Conservation (phyloP, 2,797 vertebrate species). For the Tapirus indicus region DNA sequence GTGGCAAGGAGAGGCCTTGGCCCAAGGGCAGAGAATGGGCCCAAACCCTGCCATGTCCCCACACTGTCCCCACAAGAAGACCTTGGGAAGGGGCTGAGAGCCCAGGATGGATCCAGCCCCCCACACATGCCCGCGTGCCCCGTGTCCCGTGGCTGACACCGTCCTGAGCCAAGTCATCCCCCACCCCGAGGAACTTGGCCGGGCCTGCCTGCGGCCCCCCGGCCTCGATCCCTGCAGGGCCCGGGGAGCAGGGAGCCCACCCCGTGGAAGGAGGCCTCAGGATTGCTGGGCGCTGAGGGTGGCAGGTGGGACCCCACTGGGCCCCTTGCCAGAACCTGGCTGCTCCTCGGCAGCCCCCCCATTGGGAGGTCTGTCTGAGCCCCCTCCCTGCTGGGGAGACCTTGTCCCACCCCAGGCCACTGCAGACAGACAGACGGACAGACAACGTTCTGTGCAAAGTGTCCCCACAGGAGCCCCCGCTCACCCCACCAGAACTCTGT, state of each 20-base stretch:
- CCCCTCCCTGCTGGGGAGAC: neutral
- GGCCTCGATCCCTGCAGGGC: neutral
- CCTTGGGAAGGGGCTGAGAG: neutral
- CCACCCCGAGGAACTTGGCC: neutral
- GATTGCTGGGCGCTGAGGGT: rapidly evolving
- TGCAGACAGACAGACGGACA: rapidly evolving
- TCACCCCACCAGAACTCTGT: slow-evolving; percentile 77
- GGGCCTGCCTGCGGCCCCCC: neutral
- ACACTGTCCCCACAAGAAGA: too few species aligned
- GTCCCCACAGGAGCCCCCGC: too few species aligned
- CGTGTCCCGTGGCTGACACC: neutral
- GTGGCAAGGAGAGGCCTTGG: neutral
- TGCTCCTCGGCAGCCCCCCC: neutral
- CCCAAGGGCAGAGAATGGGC: neutral
- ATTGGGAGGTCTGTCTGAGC: neutral
- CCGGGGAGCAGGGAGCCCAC: neutral
- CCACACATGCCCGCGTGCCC: neutral
- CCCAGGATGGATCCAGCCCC: neutral
- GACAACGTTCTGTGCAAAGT: neutral
- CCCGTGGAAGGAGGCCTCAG: neutral
- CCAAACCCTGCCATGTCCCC: neutral
- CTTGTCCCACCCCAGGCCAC: neutral
- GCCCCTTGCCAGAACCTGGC: neutral
- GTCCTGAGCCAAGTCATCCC: neutral
- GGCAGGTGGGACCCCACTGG: rapidly evolving